phyloP scores from a whole-genome alignment of 2,797 vertebrate genomes.

The Furcifer pardalis region DNA sequence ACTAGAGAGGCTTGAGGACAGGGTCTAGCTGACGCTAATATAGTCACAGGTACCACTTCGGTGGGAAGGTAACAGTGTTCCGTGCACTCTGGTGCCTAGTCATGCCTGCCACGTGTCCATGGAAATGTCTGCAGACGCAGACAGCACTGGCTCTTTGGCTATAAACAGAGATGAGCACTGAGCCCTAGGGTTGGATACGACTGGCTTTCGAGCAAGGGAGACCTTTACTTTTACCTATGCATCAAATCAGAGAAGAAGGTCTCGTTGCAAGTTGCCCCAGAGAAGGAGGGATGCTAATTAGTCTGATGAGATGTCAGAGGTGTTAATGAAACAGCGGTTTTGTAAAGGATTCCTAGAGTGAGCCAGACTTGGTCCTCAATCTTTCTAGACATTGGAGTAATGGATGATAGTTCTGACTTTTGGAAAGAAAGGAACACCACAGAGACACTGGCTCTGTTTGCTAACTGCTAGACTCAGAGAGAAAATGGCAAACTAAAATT shows the following conservation, averaged over 20 bases:
- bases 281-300: rapidly evolving
- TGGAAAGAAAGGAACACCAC: not conserved
- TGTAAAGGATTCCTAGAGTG: conserved; percentile 10
- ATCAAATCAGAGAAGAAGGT: not conserved
- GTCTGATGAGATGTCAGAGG: not conserved
- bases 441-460: conserved; percentile 37
- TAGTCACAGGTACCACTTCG: no score
- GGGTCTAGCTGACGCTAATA: no score
- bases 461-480: conserved; percentile 49
- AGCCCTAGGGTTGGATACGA: no score
- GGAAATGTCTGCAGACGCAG: no score
- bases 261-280: not conserved
- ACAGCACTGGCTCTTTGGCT: no score
- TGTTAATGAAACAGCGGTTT: not conserved
- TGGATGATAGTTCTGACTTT: not conserved
- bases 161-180: no score
- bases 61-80: no score
- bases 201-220: no score
- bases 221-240: no score
- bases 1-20: no score
- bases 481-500: conserved; percentile 61
- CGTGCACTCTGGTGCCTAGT: no score
- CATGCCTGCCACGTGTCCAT: no score
- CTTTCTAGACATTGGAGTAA: not conserved
- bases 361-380: not conserved